Evolutionary conservation across 2,113 vertebrate genomes (phyloP), one percentile per base, ranked within the genome.

Genomic region (Isichthys henryi): DNA sequence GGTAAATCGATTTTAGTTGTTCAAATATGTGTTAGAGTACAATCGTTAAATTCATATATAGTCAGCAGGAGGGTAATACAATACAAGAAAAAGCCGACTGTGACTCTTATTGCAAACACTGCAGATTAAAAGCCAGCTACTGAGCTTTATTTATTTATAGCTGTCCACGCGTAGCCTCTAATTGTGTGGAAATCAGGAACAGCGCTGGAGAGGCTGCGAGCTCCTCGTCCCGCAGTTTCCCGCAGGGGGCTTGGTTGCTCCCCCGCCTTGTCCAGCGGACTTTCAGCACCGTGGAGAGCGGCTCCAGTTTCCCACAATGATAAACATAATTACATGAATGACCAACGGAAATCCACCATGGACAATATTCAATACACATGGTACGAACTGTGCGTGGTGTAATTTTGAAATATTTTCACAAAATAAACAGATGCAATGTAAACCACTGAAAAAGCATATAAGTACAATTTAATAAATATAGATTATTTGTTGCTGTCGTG

Each of bases 251-350:
- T 15, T 35, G 31, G 13, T 39, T 19, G 31, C 31, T 27, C n/a
- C 62, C 0, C n/a, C 62, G 62, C 62, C n/a, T 27, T n/a, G n/a
- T 27, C 62, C n/a, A 27, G 62, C 62, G 35, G 35, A 43, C 31
- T 86, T 86, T 86, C 85, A 86, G 85, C n/a, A 53, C 85, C 85
- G 45, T 49, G 85, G 85, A 86, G 5, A 86, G 85, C n/a, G 10
- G 27, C 15, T 19, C 48, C n/a, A n/a, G 49, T 86, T n/a, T 53
- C n/a, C 10, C 62, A 31, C n/a, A 27, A 27, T 1, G 27, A 13
- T 70, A 31, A 31, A 70, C 13, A 70, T 31, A 27, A 31, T 31
- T 70, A 86, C 8, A 15, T 10, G 23, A 27, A 27, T 13, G 3
- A 48, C 9, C 10, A 27, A 27, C 77, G 17, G 15, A 82, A 45